Evolutionary conservation across 2,797 vertebrate species (phyloP).

Genomic region (Melanotaenia maccullochi): DNA sequence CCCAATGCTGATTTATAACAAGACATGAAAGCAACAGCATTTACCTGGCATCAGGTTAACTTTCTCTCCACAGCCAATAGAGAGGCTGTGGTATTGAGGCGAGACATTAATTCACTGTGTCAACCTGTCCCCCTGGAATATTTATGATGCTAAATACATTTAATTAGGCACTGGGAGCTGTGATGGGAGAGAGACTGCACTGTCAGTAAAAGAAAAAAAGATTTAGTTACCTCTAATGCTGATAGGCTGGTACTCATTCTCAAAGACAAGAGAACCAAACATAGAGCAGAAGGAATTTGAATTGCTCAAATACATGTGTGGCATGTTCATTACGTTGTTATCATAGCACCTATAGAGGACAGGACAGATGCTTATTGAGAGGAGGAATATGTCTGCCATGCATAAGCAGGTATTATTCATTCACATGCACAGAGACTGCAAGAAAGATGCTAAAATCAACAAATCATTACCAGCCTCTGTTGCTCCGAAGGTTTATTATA

Average conservation of each 20-base stretch:
- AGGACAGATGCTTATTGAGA: conserved; percentile 51
- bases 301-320: conserved; percentile 61
- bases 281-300: conserved; percentile 52
- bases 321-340: conserved; percentile 70
- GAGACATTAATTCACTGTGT: conserved; percentile 86
- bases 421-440: conserved; percentile 23
- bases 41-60: conserved; percentile 77
- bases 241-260: conserved; percentile 72
- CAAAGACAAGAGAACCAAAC: conserved; percentile 62
- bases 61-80: conserved; percentile 75
- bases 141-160: conserved; percentile 89
- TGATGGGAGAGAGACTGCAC: conserved; percentile 82
- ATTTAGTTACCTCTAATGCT: conserved; percentile 75
- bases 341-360: conserved; percentile 61
- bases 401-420: conserved; percentile 45
- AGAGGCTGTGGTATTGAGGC: conserved; percentile 82
- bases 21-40: conserved; percentile 71
- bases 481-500: conserved; percentile 20
- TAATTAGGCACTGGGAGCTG: conserved; percentile 81
- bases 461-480: conserved; percentile 14
- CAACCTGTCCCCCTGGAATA: conserved; percentile 86
- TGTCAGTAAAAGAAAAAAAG: conserved; percentile 76
- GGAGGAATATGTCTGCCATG: conserved; percentile 29
- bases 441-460: conserved; percentile 17
- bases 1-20: conserved; percentile 73